These are phyloP conservation scores for Nothobranchius kuhntae DNA, from an alignment of 2,113 vertebrate species.

Conservation along the genomic window DNA sequence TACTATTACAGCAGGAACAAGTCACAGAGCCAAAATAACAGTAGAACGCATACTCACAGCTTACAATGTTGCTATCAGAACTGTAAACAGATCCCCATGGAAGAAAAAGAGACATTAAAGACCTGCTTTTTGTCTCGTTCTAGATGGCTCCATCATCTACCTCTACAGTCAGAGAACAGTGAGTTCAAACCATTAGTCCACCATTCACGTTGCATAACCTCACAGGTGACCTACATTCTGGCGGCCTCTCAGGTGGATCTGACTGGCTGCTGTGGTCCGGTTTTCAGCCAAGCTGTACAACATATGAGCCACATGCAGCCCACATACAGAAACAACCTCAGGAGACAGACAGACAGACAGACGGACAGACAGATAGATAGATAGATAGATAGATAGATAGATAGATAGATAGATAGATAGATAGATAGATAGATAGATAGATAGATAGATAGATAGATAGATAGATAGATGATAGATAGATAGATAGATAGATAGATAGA, in stretches of 20 bases:
- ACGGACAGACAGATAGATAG: too few species aligned
- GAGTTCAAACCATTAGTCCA: conserved; percentile 27
- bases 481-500: too few species aligned
- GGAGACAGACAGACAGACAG: too few species aligned
- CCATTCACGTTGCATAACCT: conserved; percentile 62
- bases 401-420: too few species aligned
- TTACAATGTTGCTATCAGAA: too few species aligned
- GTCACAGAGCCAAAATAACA: conserved; percentile 15
- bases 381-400: too few species aligned
- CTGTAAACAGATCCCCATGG: neutral
- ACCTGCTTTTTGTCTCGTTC: conserved; percentile 1
- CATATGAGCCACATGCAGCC: conserved; percentile 67
- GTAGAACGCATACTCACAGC: neutral
- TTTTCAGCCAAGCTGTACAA: conserved; percentile 59
- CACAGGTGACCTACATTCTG: conserved; percentile 71
- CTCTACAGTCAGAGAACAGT: conserved; percentile 9
- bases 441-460: too few species aligned
- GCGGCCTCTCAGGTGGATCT: conserved; percentile 68
- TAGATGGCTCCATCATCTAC: neutral
- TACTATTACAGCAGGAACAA: neutral
- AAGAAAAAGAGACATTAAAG: neutral
- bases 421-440: neutral
- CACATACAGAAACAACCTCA: neutral
- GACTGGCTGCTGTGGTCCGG: conserved; percentile 57
- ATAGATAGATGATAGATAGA: too few species aligned